A percentile compares a stretch with the other conserved stretches of the same genome.
phyloP scores from a whole-genome alignment of 2,888 invertebrate genomes.

The Eilema sororculum region DNA sequence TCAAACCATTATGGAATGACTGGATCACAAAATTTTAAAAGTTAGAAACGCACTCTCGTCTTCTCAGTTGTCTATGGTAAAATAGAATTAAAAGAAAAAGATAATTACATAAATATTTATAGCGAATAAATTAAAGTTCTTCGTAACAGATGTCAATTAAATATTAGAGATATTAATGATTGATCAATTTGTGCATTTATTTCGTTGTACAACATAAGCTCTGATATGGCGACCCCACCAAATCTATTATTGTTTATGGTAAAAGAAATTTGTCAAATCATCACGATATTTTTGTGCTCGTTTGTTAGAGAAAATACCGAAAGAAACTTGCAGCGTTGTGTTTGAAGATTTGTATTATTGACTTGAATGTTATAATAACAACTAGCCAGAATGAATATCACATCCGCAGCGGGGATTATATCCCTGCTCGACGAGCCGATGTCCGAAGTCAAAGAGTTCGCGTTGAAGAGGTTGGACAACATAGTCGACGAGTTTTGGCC shows the following conservation, averaged over 20 bases:
- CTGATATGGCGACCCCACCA: background rate
- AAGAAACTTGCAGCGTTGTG: slow-evolving; percentile 25
- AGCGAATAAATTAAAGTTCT: too few relatives aligned
- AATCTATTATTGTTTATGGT: slow-evolving; percentile 55
- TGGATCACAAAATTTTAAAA: background rate
- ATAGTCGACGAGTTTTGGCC: slow-evolving; percentile 99
- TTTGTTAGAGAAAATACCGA: slow-evolving; percentile 43
- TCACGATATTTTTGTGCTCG: slow-evolving; percentile 61
- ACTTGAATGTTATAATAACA: slow-evolving; percentile 41
- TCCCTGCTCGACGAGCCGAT: slow-evolving; percentile 98
- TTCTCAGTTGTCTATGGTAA: background rate
- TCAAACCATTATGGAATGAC: too few relatives aligned
- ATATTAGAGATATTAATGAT: too few relatives aligned
- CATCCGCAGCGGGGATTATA: slow-evolving; percentile 94
- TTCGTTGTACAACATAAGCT: background rate
- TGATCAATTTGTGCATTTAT: too few relatives aligned
- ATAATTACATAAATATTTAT: too few relatives aligned
- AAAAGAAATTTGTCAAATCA: slow-evolving; percentile 82
- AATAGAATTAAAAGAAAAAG: too few relatives aligned
- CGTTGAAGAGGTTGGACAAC: slow-evolving; percentile 95
- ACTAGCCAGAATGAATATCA: slow-evolving; percentile 78
- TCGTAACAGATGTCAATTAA: too few relatives aligned
- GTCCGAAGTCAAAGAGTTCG: slow-evolving; percentile 97
- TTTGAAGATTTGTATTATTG: slow-evolving; percentile 28
- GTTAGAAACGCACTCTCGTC: background rate